Percentiles rank a stretch among this genome's conserved stretches.
phyloP scores from a whole-genome alignment of 2,888 invertebrate genomes.

The Noctua janthe region DNA sequence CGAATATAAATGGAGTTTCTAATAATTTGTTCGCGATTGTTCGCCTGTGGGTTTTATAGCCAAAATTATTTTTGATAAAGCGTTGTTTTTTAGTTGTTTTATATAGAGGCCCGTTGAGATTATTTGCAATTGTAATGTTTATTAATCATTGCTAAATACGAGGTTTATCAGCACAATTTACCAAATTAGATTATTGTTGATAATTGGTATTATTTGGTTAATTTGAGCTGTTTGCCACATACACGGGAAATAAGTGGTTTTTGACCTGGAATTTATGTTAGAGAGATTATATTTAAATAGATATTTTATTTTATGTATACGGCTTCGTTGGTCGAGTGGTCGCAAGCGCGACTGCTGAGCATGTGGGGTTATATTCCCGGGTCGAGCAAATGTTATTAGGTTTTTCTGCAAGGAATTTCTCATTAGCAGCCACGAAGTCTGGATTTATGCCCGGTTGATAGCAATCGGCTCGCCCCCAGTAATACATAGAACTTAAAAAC shows the following conservation, averaged over 20 bases:
- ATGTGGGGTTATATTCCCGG: too few species aligned
- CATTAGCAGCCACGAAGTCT: too few species aligned
- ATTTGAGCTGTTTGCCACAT: not conserved
- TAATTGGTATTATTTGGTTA: not conserved
- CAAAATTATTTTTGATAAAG: constrained; percentile 42
- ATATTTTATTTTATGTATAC: not conserved
- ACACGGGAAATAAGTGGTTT: not conserved
- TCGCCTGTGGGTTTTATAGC: constrained; percentile 43
- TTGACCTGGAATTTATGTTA: not conserved
- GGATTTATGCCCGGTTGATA: too few species aligned
- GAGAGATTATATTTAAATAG: not conserved
- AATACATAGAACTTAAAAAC: too few species aligned
- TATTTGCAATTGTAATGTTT: not conserved
- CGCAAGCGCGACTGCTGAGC: too few species aligned
- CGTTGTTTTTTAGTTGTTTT: constrained; percentile 44
- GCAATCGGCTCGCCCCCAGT: too few species aligned
- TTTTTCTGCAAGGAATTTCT: too few species aligned
- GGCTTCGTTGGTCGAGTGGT: too few species aligned
- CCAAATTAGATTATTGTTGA: not conserved
- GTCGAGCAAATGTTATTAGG: too few species aligned
- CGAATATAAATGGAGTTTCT: constrained; percentile 40
- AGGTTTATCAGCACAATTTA: not conserved
- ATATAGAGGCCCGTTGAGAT: not conserved
- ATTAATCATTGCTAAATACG: not conserved
- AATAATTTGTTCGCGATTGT: constrained; percentile 49